These are phyloP conservation scores for Xerus inauris DNA, from an alignment of 2,113 vertebrate genomes.

Conservation along the genomic window DNA sequence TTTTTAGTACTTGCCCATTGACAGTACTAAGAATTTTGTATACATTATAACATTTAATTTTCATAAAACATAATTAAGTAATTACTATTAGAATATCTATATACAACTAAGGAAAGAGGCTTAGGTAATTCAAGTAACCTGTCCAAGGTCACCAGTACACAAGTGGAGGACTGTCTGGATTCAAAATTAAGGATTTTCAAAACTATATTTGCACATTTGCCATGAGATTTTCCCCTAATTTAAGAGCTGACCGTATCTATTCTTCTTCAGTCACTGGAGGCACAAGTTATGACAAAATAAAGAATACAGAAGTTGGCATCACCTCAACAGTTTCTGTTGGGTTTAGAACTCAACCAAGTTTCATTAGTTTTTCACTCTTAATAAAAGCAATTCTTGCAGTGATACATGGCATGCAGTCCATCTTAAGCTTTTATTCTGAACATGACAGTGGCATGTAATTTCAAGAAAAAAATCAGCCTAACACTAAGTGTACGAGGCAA, in stretches of 20 bases:
- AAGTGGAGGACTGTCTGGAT: background rate
- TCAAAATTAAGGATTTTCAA: background rate
- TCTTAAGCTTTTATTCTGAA: conserved; percentile 67
- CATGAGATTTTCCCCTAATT: background rate
- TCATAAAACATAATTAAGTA: background rate
- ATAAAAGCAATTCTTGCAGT: background rate
- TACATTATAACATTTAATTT: background rate
- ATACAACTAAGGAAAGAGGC: background rate
- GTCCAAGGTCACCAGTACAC: background rate
- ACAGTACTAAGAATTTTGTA: background rate
- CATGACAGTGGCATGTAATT: conserved; percentile 76
- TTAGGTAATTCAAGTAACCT: background rate
- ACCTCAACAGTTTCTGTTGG: background rate
- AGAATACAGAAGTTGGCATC: background rate
- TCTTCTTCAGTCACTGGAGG: background rate
- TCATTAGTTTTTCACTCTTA: conserved; percentile 18
- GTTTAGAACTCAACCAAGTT: conserved; percentile 45
- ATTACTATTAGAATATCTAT: background rate
- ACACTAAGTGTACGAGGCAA: conserved; percentile 62
- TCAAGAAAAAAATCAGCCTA: conserved; percentile 68
- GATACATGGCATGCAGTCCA: background rate
- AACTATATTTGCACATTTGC: background rate
- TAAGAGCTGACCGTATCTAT: background rate
- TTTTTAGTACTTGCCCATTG: background rate
- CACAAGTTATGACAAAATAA: background rate